Evolutionary conservation across 2,888 invertebrate genomes (phyloP).

Genomic region (Chrysolina oricalcia): DNA sequence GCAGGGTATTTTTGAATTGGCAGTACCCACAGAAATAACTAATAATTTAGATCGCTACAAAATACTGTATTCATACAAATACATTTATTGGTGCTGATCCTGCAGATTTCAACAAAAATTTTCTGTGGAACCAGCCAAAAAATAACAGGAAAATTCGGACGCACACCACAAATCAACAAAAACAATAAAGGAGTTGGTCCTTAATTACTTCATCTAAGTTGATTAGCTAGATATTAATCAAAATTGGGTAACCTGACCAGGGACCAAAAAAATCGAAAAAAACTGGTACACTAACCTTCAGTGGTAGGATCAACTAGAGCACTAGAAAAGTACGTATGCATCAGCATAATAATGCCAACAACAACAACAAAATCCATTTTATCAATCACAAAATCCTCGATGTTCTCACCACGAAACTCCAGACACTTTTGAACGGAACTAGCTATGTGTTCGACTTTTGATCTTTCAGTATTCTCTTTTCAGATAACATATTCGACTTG

Average conservation of each 20-base stretch:
- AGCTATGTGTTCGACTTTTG: slow-evolving; percentile 61
- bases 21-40: too few species aligned
- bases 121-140: too few species aligned
- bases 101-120: too few species aligned
- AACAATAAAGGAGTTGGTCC: too few species aligned
- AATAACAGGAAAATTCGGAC: too few species aligned
- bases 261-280: not conserved
- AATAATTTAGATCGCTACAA: too few species aligned
- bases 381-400: slow-evolving; percentile 49
- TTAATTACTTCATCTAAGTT: not conserved
- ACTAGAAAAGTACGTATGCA: slow-evolving; percentile 27
- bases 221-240: too few species aligned
- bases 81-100: too few species aligned
- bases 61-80: too few species aligned
- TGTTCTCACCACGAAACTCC: slow-evolving; percentile 57
- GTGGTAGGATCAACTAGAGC: slow-evolving; percentile 36
- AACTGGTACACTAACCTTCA: slow-evolving; percentile 47
- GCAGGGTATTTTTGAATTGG: too few species aligned
- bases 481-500: slow-evolving; percentile 60
- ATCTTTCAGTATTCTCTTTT: slow-evolving; percentile 62
- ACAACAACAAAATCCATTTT: slow-evolving; percentile 26
- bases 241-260: too few species aligned
- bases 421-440: slow-evolving; percentile 62
- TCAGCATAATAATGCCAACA: slow-evolving; percentile 35
- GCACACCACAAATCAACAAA: too few species aligned